Conservation (phyloP, 2,888 invertebrate genomes). For the Drosophila emarginata region DNA sequence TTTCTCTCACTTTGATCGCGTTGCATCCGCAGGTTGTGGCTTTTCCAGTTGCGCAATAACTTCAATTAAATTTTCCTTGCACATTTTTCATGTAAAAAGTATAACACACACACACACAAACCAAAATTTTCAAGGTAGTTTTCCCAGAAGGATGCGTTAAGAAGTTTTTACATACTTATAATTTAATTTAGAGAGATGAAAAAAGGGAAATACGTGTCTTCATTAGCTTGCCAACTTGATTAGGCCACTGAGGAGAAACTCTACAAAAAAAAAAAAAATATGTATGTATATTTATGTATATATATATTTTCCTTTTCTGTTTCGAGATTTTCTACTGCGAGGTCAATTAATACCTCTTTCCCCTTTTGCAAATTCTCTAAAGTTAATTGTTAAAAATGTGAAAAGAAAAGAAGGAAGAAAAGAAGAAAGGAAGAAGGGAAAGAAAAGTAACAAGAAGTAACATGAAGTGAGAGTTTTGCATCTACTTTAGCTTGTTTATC, state of each 20-base stretch:
- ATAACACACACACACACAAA: not conserved
- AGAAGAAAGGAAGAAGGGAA: conserved; percentile 9
- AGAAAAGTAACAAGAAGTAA: not conserved
- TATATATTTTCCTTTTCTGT: not conserved
- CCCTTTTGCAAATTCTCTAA: too few species aligned
- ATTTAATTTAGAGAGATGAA: conserved; percentile 48
- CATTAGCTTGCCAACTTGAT: conserved; percentile 20
- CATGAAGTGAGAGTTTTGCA: conserved; percentile 23
- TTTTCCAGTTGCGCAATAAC: conserved; percentile 49
- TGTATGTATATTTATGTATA: too few species aligned
- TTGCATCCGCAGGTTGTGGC: conserved; percentile 28
- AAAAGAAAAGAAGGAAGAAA: conserved; percentile 10
- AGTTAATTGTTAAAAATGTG: conserved; percentile 65
- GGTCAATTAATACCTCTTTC: conserved; percentile 21
- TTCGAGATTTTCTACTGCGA: conserved; percentile 18
- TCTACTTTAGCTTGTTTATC: conserved; percentile 1
- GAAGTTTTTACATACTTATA: conserved; percentile 46
- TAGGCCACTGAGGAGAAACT: not conserved
- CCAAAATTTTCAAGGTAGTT: conserved; percentile 1
- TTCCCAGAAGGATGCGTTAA: conserved; percentile 6
- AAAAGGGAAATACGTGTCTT: conserved; percentile 23
- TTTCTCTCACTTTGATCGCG: conserved; percentile 34
- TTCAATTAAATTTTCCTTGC: conserved; percentile 63
- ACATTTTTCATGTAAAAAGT: conserved; percentile 48
- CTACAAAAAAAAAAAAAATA: too few species aligned